Evolutionary conservation across 92 coral and sea anemone species (phyloP).

Genomic region (Porites lobata): DNA sequence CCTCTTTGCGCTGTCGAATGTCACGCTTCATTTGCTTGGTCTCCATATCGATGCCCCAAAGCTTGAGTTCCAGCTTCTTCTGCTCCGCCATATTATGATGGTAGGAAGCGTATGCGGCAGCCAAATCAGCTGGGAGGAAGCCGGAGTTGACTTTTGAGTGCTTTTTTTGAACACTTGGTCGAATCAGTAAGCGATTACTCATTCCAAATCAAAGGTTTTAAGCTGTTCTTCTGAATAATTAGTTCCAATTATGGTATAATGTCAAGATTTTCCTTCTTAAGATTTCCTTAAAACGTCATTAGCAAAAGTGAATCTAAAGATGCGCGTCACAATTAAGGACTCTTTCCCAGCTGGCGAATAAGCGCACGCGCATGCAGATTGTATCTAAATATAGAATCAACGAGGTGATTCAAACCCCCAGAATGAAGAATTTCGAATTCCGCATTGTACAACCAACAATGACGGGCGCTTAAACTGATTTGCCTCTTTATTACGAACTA

Average conservation of each 20-base stretch:
- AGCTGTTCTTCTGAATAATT: not conserved
- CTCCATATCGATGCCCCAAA: conserved; percentile 59
- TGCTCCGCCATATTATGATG: conserved; percentile 67
- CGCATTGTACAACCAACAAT: too few relatives aligned
- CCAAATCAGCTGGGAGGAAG: conserved; percentile 69
- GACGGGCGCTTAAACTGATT: too few relatives aligned
- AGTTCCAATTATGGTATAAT: not conserved
- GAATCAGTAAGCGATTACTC: conserved; percentile 13
- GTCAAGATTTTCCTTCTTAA: not conserved
- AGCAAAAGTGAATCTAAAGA: not conserved
- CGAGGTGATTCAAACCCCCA: too few relatives aligned
- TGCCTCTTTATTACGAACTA: too few relatives aligned
- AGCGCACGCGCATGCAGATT: too few relatives aligned
- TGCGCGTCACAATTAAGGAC: conserved; percentile 10
- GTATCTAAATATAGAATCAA: too few relatives aligned
- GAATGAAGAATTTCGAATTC: too few relatives aligned
- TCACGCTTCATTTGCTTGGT: conserved; percentile 40
- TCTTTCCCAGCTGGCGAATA: not conserved
- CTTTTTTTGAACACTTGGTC: conserved; percentile 24
- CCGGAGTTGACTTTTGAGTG: not conserved
- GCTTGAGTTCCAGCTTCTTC: conserved; percentile 38
- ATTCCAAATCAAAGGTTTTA: not conserved
- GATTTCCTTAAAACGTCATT: not conserved
- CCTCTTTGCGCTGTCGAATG: conserved; percentile 20
- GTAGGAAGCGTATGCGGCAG: conserved; percentile 59